A percentile compares a stretch with the other conserved stretches of the same genome.
phyloP scores from a whole-genome alignment of 2,113 vertebrate species.

The Uropsilus gracilis region DNA sequence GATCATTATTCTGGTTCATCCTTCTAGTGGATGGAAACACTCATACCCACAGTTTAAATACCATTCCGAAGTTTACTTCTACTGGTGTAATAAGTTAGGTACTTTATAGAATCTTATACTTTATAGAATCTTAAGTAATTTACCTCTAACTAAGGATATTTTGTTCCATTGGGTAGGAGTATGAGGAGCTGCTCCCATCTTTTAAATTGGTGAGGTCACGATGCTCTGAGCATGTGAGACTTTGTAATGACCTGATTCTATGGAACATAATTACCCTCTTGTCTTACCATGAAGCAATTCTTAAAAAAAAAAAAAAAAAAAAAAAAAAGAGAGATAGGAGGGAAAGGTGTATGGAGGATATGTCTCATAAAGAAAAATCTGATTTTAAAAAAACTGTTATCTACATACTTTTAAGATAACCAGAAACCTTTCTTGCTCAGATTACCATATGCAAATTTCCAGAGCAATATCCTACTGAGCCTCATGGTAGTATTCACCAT shows the following conservation, averaged over 20 bases:
- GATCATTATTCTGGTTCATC: background rate
- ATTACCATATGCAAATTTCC: constrained; percentile 19
- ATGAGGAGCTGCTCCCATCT: constrained; percentile 18
- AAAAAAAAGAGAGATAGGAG: background rate
- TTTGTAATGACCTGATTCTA: constrained; percentile 8
- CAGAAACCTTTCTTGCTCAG: background rate
- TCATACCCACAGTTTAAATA: background rate
- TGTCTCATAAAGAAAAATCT: background rate
- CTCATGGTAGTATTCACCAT: background rate
- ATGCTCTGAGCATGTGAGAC: background rate
- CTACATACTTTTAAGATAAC: background rate
- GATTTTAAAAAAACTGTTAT: background rate
- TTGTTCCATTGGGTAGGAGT: constrained; percentile 51
- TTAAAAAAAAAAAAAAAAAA: background rate
- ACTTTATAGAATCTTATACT: constrained; percentile 45
- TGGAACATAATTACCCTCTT: background rate
- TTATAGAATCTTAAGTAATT: constrained; percentile 36
- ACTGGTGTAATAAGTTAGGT: background rate
- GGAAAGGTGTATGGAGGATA: background rate
- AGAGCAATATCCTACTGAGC: background rate
- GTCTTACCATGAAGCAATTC: background rate
- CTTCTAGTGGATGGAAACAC: background rate
- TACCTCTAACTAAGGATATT: constrained; percentile 22
- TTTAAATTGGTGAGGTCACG: background rate
- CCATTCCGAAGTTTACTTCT: constrained; percentile 13